Conservation (phyloP, 2,113 vertebrate genomes). For the Xyliphius kryptos region DNA sequence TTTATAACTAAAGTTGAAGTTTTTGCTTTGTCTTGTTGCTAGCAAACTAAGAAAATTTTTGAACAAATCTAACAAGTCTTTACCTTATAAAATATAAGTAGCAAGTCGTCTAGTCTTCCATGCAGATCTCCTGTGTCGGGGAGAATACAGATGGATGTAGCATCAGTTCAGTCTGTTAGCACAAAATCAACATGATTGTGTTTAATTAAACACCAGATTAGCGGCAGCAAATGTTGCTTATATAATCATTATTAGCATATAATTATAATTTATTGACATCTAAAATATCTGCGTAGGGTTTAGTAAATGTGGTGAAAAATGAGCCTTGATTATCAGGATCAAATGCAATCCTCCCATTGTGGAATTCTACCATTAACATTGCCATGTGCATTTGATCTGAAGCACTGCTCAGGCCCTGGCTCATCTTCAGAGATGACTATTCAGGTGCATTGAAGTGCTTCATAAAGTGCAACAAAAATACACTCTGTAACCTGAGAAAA, state of each 20-base stretch:
- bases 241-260: conserved; percentile 20
- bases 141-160: background rate
- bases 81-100: conserved; percentile 97
- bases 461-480: conserved; percentile 53
- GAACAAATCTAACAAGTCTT: background rate
- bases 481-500: conserved; percentile 25
- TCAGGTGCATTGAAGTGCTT: conserved; percentile 49
- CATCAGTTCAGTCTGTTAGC: background rate
- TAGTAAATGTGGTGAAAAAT: background rate
- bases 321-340: conserved; percentile 14
- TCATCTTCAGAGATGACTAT: conserved; percentile 30
- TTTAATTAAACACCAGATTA: background rate
- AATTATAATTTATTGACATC: background rate
- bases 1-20: no score
- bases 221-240: background rate
- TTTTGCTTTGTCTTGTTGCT: no score
- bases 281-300: background rate
- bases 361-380: conserved; percentile 26
- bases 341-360: conserved; percentile 9
- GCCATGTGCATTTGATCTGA: conserved; percentile 28
- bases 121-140: conserved; percentile 83
- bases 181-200: background rate
- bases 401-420: conserved; percentile 47
- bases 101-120: conserved; percentile 87
- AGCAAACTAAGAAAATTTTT: no score